A percentile compares a stretch with the other conserved stretches of the same genome.
Evolutionary conservation across 1,140 invertebrate species (phyloP).

Genomic region (Lepidurus couesii): DNA sequence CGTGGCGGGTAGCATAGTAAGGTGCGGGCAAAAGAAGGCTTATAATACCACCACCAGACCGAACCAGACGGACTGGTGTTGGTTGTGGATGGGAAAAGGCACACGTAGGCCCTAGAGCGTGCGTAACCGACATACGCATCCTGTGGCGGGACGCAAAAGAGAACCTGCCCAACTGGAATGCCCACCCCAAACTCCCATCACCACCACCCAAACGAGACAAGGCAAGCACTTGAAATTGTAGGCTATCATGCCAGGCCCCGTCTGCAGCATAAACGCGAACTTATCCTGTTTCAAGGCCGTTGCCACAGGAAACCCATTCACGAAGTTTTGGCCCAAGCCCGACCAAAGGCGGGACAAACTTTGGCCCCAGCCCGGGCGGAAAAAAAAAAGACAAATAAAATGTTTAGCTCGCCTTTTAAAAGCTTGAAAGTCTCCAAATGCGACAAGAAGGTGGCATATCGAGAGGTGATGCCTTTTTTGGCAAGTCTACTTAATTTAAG

Average conservation of each 20-base stretch:
- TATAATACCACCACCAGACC: slow-evolving; percentile 3
- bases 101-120: background rate
- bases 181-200: background rate
- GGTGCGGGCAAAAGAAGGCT: background rate
- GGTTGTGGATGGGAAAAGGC: background rate
- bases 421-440: no score
- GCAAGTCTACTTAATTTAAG: background rate
- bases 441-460: no score
- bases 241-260: slow-evolving; percentile 12
- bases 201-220: background rate
- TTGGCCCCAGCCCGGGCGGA: background rate
- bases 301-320: slow-evolving; percentile 21
- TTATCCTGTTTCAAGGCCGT: slow-evolving; percentile 13
- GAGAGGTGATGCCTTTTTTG: no score
- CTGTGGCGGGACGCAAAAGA: background rate
- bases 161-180: background rate
- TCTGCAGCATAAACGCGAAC: background rate
- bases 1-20: background rate
- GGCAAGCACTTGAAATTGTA: slow-evolving; percentile 12
- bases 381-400: no score
- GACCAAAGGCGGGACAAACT: background rate
- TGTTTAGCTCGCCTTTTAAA: background rate
- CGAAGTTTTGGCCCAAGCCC: background rate
- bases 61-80: slow-evolving; percentile 2
- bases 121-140: slow-evolving; percentile 4